Conservation (phyloP, 2,888 invertebrate species). For the Aspidapion aeneum region DNA sequence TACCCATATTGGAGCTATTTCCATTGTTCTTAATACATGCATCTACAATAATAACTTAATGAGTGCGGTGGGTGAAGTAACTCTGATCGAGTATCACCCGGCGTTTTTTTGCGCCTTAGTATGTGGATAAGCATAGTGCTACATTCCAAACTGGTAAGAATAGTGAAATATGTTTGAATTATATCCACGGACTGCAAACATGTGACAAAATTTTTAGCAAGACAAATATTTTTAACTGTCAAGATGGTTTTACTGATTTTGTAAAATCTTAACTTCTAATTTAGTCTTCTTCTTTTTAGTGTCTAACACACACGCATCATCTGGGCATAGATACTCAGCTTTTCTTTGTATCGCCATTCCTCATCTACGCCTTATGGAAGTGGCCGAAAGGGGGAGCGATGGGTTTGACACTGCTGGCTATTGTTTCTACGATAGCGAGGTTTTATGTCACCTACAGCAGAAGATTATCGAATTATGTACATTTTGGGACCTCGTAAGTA, state of each 20-base stretch:
- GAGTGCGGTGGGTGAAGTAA: too few relatives aligned
- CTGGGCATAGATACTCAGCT: slow-evolving; percentile 68
- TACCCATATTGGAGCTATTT: too few relatives aligned
- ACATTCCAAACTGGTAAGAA: too few relatives aligned
- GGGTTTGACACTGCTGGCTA: slow-evolving; percentile 49
- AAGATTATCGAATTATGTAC: slow-evolving; percentile 62
- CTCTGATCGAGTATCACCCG: too few relatives aligned
- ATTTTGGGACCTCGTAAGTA: slow-evolving; percentile 66
- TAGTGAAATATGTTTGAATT: too few relatives aligned
- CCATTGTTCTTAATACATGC: too few relatives aligned
- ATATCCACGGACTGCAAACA: too few relatives aligned
- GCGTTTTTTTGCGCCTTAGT: too few relatives aligned
- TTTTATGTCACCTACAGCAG: slow-evolving; percentile 59
- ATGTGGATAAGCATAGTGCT: too few relatives aligned
- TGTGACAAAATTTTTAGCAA: too few relatives aligned
- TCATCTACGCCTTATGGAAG: slow-evolving; percentile 58
- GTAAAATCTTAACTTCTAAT: not conserved
- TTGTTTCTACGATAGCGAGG: slow-evolving; percentile 57
- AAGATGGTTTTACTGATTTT: not conserved
- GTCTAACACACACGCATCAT: slow-evolving; percentile 69
- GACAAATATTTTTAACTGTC: too few relatives aligned
- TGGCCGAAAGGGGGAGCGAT: slow-evolving; percentile 55
- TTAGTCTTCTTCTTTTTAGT: slow-evolving; percentile 48
- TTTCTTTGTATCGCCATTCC: slow-evolving; percentile 59
- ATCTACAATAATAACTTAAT: too few relatives aligned